Percentiles rank a stretch among this genome's conserved stretches.
Conservation (phyloP, 2,113 vertebrate genomes). For the Misgurnus mizolepis region DNA sequence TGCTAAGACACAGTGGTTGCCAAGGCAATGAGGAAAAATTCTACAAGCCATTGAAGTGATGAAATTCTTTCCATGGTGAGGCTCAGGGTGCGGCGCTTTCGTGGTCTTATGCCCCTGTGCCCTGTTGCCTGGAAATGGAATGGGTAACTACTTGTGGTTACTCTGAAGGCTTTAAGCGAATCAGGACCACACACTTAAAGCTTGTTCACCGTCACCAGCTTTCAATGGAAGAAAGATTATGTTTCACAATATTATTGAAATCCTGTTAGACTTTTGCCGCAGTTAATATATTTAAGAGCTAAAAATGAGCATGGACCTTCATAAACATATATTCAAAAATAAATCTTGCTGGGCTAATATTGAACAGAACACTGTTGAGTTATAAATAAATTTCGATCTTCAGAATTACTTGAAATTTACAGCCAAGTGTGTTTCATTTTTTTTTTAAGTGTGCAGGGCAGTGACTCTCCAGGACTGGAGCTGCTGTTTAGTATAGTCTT, state of each 20-base stretch:
- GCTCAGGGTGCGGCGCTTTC: neutral
- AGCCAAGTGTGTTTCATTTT: too few species aligned
- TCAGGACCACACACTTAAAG: neutral
- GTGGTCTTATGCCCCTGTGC: neutral
- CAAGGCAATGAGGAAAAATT: slow-evolving; percentile 37
- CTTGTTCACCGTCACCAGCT: neutral
- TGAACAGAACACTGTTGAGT: slow-evolving; percentile 34
- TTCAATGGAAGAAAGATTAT: neutral
- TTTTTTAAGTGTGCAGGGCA: too few species aligned
- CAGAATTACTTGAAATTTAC: too few species aligned
- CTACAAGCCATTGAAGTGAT: neutral
- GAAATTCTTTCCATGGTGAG: neutral
- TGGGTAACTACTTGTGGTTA: neutral
- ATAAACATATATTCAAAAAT: too few species aligned
- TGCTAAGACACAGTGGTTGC: slow-evolving; percentile 45
- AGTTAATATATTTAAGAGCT: neutral
- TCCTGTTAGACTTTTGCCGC: too few species aligned
- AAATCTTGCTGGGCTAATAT: slow-evolving; percentile 38
- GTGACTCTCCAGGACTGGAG: too few species aligned
- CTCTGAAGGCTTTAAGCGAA: neutral
- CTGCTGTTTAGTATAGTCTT: too few species aligned
- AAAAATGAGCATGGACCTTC: too few species aligned
- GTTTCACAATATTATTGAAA: neutral
- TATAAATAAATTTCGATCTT: neutral
- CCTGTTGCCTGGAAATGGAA: neutral